A percentile compares a stretch with the other conserved stretches of the same genome.
phyloP scores from a whole-genome alignment of 2,888 invertebrate genomes.

The Sicus ferrugineus region DNA sequence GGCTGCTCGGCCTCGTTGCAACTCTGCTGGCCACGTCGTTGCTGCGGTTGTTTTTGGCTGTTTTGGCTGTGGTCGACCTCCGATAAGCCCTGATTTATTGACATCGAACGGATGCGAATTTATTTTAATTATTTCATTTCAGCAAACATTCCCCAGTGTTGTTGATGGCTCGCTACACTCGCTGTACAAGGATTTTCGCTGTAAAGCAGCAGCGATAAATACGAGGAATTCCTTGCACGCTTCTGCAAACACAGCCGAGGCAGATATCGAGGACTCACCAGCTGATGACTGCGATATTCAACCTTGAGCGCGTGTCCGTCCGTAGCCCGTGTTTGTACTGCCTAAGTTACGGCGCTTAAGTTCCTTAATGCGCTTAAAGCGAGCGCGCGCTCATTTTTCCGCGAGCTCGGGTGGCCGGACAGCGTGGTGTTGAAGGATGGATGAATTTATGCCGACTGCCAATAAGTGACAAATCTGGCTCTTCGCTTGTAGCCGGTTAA shows the following conservation, averaged over 20 bases:
- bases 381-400: conserved; percentile 44
- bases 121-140: conserved; percentile 34
- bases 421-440: not conserved
- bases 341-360: conserved; percentile 10
- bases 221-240: conserved; percentile 17
- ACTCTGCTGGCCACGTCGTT: conserved; percentile 43
- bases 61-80: conserved; percentile 55
- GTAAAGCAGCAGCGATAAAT: conserved; percentile 20
- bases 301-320: conserved; percentile 11
- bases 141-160: conserved; percentile 31
- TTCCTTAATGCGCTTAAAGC: conserved; percentile 25
- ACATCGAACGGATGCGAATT: conserved; percentile 43
- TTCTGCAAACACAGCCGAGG: not conserved
- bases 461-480: conserved; percentile 26
- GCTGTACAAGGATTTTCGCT: not conserved
- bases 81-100: conserved; percentile 62
- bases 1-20: conserved; percentile 12
- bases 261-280: conserved; percentile 28
- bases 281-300: conserved; percentile 41
- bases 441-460: conserved; percentile 15
- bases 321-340: not conserved
- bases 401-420: not conserved
- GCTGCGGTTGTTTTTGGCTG: conserved; percentile 48
- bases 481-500: conserved; percentile 32
- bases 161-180: conserved; percentile 7